phyloP scores from a whole-genome alignment of 2,113 vertebrate species.

The Eupsittula cactorum region DNA sequence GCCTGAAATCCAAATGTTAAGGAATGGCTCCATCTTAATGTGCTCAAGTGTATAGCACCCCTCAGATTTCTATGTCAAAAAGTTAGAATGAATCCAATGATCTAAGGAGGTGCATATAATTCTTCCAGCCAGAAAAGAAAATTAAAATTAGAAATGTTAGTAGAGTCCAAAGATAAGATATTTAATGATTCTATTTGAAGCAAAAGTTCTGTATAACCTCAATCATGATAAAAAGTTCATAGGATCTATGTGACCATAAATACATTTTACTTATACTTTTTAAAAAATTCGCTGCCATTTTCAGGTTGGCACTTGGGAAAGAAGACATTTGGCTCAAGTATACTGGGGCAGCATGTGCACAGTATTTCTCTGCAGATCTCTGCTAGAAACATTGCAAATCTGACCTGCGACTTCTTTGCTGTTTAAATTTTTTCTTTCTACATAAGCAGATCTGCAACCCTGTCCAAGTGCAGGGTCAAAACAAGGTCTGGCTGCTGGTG shows the following conservation, averaged over 20 bases:
- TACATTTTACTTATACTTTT: not conserved
- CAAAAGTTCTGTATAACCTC: not conserved
- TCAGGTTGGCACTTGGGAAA: not conserved
- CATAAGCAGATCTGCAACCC: not conserved
- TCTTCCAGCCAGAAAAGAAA: not conserved
- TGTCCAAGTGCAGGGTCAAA: not conserved
- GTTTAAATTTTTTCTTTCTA: not conserved
- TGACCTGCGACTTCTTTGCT: not conserved
- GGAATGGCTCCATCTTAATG: constrained; percentile 71
- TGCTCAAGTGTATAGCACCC: constrained; percentile 56
- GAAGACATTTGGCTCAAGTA: not conserved
- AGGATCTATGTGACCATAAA: not conserved
- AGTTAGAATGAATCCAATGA: not conserved
- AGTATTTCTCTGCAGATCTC: not conserved
- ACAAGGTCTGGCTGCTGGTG: not conserved
- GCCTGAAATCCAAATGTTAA: constrained; percentile 52
- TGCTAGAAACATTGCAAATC: not conserved
- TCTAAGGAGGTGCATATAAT: not conserved
- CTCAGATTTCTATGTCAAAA: not conserved
- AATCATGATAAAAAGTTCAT: not conserved
- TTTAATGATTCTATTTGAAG: not conserved
- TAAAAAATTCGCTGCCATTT: not conserved
- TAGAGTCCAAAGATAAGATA: not conserved
- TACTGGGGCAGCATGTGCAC: not conserved
- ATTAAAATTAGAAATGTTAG: not conserved